Evolutionary conservation across 1,140 invertebrate species (phyloP), one percentile per base, ranked within the genome.

Genomic region (Pemphigus obesinymphae): DNA sequence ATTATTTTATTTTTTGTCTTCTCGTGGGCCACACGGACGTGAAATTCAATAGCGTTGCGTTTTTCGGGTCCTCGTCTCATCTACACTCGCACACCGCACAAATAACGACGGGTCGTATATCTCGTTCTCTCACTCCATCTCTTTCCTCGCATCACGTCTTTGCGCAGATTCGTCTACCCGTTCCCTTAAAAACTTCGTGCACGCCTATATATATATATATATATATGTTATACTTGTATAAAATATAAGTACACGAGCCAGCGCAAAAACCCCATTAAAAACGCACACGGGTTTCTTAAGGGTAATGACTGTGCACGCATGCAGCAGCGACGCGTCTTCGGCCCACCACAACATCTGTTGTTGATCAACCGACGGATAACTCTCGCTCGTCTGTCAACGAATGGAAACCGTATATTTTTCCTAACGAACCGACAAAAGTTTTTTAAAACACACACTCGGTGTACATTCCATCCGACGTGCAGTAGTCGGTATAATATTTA

Each of bases 31-130:
- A 58, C 73, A 26, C 73, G 31, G 34, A 26, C 48, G 76, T 61
- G 34, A 80, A 80, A 80, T 80, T 80, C 53, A 78, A 78, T 80
- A 80, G 50, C 37, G 8, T 58, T 26, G 50, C 53, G 37, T 80
- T 61, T 80, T 55, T 40, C 55, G 37, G 34, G n/a, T 45, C 58
- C n/a, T 40, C n/a, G n/a, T n/a, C 31, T 58, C 43, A 23, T 63
- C 61, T 63, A 31, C 66, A 1, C 23, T 34, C 43, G 23, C 23
- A 48, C 37, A 48, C 68, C 45, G 66, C 66, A 45, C 37, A 43
- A 20, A 70, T 23, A 23, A 3, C 31, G 63, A 20, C 63, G 20
- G 31, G 20, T 66, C 63, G n/a, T n/a, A n/a, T n/a, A n/a, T n/a
- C 50, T 55, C 20, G 20, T 48, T 40, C 10, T 40, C 37, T 40